Evolutionary conservation across 2,797 vertebrate species (phyloP), one percentile per base, ranked within the genome.

Genomic region (Schizopygopsis malacanthus): DNA sequence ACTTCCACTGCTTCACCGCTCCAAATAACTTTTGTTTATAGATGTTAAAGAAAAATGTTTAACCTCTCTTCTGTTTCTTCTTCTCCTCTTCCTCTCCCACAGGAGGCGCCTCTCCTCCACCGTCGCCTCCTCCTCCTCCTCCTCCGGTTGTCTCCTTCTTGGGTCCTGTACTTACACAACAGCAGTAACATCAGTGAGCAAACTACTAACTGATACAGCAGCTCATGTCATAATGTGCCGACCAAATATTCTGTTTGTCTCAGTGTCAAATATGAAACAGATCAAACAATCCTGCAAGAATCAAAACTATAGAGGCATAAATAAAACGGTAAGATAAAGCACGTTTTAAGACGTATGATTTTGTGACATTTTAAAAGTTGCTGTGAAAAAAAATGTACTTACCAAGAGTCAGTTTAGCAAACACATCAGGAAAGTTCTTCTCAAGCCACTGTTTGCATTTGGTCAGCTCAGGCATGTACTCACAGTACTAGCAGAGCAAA

Each of bases 371-470:
- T 61, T 61, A 25, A 25, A 52, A 50, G 39, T 41, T 3, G 16
- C 13, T 75, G 69, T 16, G 2, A 39, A 63, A 63, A n/a, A 45
- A 39, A 22, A 25, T n/a, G 1, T 20, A 65, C 95, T 96, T 95
- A 99, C 98, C 98, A 89, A 99, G 94, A 91, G 96, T 98, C 92
- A 99, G 96, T 91, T 97, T 97, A 91, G 98, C 97, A 95, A 99
- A 99, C 77, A 98, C 96, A 89, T 97, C 97, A 85, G 98, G 98
- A 88, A 99, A 99, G 93, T 99, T 99, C 94, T 99, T 99, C 95
- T 99, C 98, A 90, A 99, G 95, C 98, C 98, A 99, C 15, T 99
- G 98, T 90, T 98, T 97, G 92, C 98, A 99, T 93, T 99, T 99
- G 91, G 97, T 95, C 39, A 98, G 97, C 93, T 99, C 98, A 20